These are phyloP conservation scores for Arenicola marina DNA, from an alignment of 2,888 invertebrate species.

Conservation along the genomic window DNA sequence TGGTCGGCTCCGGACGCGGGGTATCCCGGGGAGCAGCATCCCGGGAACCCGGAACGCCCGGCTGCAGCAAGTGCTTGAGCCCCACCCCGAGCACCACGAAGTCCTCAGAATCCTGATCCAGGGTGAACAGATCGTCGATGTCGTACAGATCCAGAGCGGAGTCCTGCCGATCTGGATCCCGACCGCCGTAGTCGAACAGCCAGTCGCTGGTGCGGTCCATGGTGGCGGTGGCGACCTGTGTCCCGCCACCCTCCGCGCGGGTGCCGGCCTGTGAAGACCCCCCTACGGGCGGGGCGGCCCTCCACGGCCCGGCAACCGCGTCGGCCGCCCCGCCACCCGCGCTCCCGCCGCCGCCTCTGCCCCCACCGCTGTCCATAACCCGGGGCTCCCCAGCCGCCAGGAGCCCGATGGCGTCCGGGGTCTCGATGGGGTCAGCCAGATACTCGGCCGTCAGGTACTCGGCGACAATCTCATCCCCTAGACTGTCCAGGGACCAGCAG, in stretches of 20 bases:
- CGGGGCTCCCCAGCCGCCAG: not conserved
- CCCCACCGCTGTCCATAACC: not conserved
- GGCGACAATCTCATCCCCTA: slow-evolving; percentile 38
- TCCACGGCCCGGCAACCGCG: not conserved
- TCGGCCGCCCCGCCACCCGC: not conserved
- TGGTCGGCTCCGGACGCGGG: too few species aligned
- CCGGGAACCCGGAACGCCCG: too few species aligned
- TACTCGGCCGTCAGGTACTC: slow-evolving; percentile 53
- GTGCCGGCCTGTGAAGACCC: not conserved
- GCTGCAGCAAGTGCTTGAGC: slow-evolving; percentile 28
- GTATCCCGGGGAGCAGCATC: too few species aligned
- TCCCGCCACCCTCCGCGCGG: not conserved
- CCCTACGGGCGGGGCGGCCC: too few species aligned
- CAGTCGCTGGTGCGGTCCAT: not conserved
- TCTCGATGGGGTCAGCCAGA: slow-evolving; percentile 47
- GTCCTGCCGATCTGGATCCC: too few species aligned
- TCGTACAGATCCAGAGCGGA: not conserved
- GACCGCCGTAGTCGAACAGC: slow-evolving; percentile 5
- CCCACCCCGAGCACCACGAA: slow-evolving; percentile 59
- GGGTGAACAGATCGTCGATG: not conserved
- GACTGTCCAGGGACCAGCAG: slow-evolving; percentile 4
- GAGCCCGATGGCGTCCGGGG: slow-evolving; percentile 12
- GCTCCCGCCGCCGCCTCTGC: not conserved
- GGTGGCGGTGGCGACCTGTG: not conserved
- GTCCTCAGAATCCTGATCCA: slow-evolving; percentile 26